Percentiles rank a stretch among this genome's conserved stretches.
phyloP scores from a whole-genome alignment of 2,113 vertebrate genomes.

The Myanophis thanlyinensis region DNA sequence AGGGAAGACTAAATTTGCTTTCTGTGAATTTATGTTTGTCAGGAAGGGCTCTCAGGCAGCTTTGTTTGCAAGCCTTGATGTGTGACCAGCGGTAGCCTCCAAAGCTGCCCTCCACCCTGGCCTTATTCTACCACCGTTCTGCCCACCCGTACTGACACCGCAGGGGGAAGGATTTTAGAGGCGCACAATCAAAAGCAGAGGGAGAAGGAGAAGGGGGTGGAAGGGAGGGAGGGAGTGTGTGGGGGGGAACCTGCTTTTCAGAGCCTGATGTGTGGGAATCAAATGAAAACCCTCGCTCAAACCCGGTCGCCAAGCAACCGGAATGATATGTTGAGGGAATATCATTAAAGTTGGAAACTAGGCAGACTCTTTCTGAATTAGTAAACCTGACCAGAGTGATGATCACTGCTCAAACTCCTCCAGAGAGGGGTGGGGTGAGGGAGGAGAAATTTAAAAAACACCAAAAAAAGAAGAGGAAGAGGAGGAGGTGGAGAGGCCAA shows the following conservation, averaged over 20 bases:
- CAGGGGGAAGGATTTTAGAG: conserved; percentile 97
- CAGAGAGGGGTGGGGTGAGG: neutral
- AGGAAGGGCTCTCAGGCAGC: conserved; percentile 86
- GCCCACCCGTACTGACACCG: conserved; percentile 98
- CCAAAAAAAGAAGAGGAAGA: neutral
- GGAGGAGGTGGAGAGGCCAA: conserved; percentile 21
- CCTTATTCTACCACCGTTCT: conserved; percentile 81
- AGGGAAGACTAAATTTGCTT: conserved; percentile 87
- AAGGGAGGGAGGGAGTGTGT: conserved; percentile 77
- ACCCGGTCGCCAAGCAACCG: conserved; percentile 99
- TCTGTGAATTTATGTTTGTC: conserved; percentile 93
- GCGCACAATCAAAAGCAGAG: conserved; percentile 97
- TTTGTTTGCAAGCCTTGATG: conserved; percentile 99
- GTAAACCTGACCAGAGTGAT: conserved; percentile 80
- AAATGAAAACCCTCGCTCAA: conserved; percentile 99
- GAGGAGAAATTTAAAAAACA: neutral
- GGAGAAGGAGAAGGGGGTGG: conserved; percentile 58
- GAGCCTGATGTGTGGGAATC: conserved; percentile 99
- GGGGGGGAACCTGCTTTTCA: conserved; percentile 93
- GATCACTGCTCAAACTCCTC: conserved; percentile 61
- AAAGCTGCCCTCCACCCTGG: conserved; percentile 81
- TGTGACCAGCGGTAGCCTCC: conserved; percentile 88
- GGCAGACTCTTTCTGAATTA: conserved; percentile 86
- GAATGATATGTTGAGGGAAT: conserved; percentile 95
- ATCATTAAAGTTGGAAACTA: conserved; percentile 99